Percentiles rank a stretch among this genome's conserved stretches.
phyloP scores from a whole-genome alignment of 2,888 invertebrate species.

The Epistrophe eligans region DNA sequence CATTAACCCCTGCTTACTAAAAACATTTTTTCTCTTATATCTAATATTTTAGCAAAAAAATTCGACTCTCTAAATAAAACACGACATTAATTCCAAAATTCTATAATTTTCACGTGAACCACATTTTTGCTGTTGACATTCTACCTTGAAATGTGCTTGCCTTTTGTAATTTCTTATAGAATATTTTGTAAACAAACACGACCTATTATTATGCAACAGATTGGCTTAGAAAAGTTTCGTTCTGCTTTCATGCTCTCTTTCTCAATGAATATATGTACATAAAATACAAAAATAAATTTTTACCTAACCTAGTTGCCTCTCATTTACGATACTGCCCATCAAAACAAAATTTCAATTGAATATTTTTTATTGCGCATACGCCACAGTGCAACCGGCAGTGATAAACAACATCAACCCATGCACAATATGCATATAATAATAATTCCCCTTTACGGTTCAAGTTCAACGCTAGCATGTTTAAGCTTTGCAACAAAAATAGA shows the following conservation, averaged over 20 bases:
- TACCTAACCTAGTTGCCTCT: slow-evolving; percentile 24
- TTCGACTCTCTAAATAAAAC: too few species aligned
- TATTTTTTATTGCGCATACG: slow-evolving; percentile 54
- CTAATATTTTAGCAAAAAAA: too few species aligned
- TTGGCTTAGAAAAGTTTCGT: background rate
- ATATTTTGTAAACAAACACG: slow-evolving; percentile 20
- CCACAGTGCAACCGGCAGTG: slow-evolving; percentile 43
- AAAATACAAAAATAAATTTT: background rate
- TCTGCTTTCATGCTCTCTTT: slow-evolving; percentile 28
- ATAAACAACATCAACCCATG: background rate
- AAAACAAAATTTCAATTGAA: background rate
- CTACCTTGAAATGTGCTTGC: background rate
- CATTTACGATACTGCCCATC: slow-evolving; percentile 1
- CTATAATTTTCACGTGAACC: background rate
- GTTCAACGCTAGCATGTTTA: slow-evolving; percentile 49
- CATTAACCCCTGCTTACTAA: too few species aligned
- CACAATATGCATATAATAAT: too few species aligned
- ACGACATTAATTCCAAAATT: too few species aligned
- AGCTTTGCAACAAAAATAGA: slow-evolving; percentile 26
- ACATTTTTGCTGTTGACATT: slow-evolving; percentile 14
- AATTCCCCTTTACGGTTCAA: slow-evolving; percentile 32
- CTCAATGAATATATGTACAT: background rate
- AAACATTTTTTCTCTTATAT: too few species aligned
- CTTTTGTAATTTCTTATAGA: background rate
- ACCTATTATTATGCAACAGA: slow-evolving; percentile 23